Evolutionary conservation across 2,888 invertebrate genomes (phyloP), one percentile per base, ranked within the genome.

Genomic region (Papilio gigon): DNA sequence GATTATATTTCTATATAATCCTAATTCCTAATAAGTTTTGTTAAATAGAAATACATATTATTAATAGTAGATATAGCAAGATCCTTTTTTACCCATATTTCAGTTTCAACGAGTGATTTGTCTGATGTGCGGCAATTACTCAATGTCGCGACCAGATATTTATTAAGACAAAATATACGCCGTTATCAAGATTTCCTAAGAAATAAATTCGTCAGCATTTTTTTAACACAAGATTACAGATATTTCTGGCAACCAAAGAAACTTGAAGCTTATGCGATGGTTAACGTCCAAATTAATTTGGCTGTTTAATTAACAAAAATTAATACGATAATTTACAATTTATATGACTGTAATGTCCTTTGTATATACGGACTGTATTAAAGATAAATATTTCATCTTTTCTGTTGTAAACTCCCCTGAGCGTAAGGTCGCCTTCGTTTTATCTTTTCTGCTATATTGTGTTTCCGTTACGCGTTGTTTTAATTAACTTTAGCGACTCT

Each of bases 101-200:
- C 53, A 35, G 20, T 35, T 59, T 59, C 14, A 22, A 37, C 4
- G 53, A 53, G 64, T 56, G 64, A 64, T 64, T 53, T 53, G 53
- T 64, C 40, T 40, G 27, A 37, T 37, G 53, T 53, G 27, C 17
- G 17, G 25, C 53, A 53, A 64, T 64, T 64, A 64, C 53, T 64
- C 53, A 53, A 63, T 27, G 53, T 37, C 64, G 37, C 11, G 53
- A 50, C n/a, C 64, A 64, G 40, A 64, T 37, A 53, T 37, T 53
- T 64, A 50, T 53, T 64, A 64, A 64, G 64, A 64, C 53, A 40
- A 64, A 64, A 64, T 53, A 64, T 40, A 53, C 25, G 53, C 35
- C 64, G 53, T 64, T 40, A 64, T 53, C 53, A 64, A 64, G 64
- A 53, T 40, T 53, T 40, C 27, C 17, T 8, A 4, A 1, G 17